Conservation (phyloP, 2,888 invertebrate genomes). For the Troides aeacus region DNA sequence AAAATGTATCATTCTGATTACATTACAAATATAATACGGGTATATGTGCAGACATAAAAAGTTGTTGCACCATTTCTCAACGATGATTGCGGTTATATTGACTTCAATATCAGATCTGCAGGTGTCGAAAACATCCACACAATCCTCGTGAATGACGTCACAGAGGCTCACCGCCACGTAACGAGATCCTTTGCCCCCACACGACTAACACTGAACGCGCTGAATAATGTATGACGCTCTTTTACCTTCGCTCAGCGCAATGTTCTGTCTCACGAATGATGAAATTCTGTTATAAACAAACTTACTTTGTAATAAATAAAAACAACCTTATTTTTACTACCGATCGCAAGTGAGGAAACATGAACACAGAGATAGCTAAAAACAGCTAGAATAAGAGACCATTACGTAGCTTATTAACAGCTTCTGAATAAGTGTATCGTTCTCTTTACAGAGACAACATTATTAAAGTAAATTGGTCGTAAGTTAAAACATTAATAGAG, state of each 20-base stretch:
- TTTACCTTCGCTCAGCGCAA: conserved; percentile 20
- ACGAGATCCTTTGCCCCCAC: conserved; percentile 19
- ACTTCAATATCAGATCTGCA: conserved; percentile 5
- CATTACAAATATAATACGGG: too few species aligned
- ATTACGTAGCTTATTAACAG: too few species aligned
- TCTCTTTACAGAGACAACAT: too few species aligned
- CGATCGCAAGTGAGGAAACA: too few species aligned
- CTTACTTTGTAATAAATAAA: not conserved
- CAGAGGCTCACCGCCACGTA: conserved; percentile 18
- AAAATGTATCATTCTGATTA: too few species aligned
- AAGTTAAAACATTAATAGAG: too few species aligned
- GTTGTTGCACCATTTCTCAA: not conserved
- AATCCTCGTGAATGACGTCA: conserved; percentile 24
- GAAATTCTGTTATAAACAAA: conserved; percentile 18
- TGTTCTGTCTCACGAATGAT: conserved; percentile 14
- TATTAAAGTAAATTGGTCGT: too few species aligned
- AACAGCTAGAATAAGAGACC: too few species aligned
- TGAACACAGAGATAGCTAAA: too few species aligned
- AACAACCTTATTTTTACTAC: too few species aligned
- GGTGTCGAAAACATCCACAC: not conserved
- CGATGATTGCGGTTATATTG: not conserved
- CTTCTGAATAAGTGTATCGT: too few species aligned
- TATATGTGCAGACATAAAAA: too few species aligned
- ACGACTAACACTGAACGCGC: conserved; percentile 8
- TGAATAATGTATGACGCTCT: conserved; percentile 23